Evolutionary conservation across 1,140 invertebrate genomes (phyloP), one percentile per base, ranked within the genome.

Genomic region (Drosophila sechellia): DNA sequence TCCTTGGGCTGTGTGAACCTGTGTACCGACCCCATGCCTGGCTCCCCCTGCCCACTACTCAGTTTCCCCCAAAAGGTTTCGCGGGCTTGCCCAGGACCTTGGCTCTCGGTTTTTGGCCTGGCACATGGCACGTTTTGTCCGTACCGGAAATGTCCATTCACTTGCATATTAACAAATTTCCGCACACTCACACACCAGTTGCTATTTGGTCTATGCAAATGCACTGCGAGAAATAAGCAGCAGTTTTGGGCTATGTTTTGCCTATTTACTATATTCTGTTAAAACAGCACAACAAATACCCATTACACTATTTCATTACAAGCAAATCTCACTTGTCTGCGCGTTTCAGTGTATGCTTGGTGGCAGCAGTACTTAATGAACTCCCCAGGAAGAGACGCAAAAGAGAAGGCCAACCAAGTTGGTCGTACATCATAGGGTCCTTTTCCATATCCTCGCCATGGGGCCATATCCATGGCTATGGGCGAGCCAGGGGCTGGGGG

Each of bases 101-200:
- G 49, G 53, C 35, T 40, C 52, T 56, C 52, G 42, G 54, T 35
- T 53, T 60, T 60, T 57, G 73, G 72, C 60, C 70, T 45, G 70
- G 53, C 53, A 55, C 79, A 77, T 77, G 79, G 84, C 83, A 86
- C 83, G 84, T 87, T 86, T 77, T 74, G 75, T 79, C 78, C 84
- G 79, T 83, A 89, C 84, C 84, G 84, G 84, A 89, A 89, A 89
- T 89, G 84, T 89, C 85, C 84, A 89, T 89, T 89, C 84, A 89
- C 84, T 89, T 89, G 84, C 84, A 89, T 89, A 89, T 89, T 89
- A 89, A 89, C 84, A 89, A 89, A 89, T 84, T 89, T 89, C 84
- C 84, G 84, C 80, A 89, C 79, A 77, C 79, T 73, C 83, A 59
- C 64, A 68, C 73, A 60, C 50, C 55, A 42, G 35, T 40, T 52